These are phyloP conservation scores for Artibeus jamaicensis DNA, from an alignment of 2,797 vertebrate species.

Conservation along the genomic window DNA sequence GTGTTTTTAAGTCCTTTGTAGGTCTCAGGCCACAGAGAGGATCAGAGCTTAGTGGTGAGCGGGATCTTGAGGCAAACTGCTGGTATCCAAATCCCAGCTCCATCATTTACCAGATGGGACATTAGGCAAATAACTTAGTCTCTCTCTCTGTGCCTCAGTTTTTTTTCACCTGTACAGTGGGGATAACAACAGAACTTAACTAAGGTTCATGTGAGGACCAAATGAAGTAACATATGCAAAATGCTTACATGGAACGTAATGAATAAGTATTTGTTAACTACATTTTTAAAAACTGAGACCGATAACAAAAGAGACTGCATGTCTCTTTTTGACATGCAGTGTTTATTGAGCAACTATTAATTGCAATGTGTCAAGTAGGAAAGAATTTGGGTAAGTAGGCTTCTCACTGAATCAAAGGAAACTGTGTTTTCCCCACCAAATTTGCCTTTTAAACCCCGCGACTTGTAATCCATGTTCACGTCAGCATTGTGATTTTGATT, in stretches of 20 bases:
- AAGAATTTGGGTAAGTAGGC: neutral
- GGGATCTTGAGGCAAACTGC: neutral
- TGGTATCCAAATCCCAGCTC: neutral
- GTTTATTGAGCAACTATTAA: neutral
- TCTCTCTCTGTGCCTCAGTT: neutral
- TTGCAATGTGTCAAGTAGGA: neutral
- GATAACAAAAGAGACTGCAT: neutral
- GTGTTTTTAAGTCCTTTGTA: neutral
- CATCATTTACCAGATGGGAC: neutral
- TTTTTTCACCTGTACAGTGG: conserved; percentile 1
- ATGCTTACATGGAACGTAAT: neutral
- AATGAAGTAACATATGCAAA: neutral
- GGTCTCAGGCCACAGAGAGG: neutral
- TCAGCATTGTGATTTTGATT: neutral
- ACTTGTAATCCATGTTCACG: neutral
- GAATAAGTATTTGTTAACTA: neutral
- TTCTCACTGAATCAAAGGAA: neutral
- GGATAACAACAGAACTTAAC: neutral
- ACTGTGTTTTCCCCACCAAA: neutral
- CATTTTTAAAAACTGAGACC: neutral
- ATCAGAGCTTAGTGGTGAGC: neutral
- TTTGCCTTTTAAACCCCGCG: neutral
- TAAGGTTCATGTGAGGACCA: neutral
- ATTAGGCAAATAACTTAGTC: neutral
- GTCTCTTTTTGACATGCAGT: neutral